Evolutionary conservation across 2,888 invertebrate genomes (phyloP), one percentile per base, ranked within the genome.

Genomic region (Endotricha flammealis): DNA sequence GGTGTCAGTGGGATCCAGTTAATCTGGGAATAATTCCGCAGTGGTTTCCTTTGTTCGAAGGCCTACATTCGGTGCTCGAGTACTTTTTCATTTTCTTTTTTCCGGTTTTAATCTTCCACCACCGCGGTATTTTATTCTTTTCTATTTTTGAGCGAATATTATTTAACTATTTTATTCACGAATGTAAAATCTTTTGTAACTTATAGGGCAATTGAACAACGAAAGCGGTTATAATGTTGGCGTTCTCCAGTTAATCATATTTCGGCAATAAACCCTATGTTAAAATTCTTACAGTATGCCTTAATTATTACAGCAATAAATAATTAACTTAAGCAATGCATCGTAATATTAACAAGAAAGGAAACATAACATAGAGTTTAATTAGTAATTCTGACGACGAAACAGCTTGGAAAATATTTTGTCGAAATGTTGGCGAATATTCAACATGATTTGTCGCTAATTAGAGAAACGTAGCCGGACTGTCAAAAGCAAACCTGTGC

Each of bases 1-100:
- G 36, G 53, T 55, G 57, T 58, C 60, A 55, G 38, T 51, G 42
- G 48, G 52, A 50, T 48, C 48, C 46, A 47, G 42, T 48, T 62
- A 64, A 64, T 63, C 56, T 52, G 34, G 36, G 48, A 46, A 53
- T 45, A 37, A 41, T 35, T 30, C 33, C 33, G 42, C 32, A 8
- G 25, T 25, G 48, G 42, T 32, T 46, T 39, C 39, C 32, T 39
- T 41, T 39, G 40, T 41, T 42, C 12, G 32, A 9, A 23, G 32
- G 13, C 25, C 33, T 33, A 33, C 33, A 17, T 36, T 36, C 16
- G 25, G 24, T 14, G 14, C n/a, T 24, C 16, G 14, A 23, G 22
- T 16, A 33, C 16, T 27, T 33, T 32, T 33, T 33, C 27, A n/a
- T 33, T 33, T 33, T 39, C 39, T 38, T 42, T 33, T n/a, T n/a